A percentile compares a stretch with the other conserved stretches of the same genome.
phyloP scores from a whole-genome alignment of 2,797 vertebrate species.

The Graptemys geographica region DNA sequence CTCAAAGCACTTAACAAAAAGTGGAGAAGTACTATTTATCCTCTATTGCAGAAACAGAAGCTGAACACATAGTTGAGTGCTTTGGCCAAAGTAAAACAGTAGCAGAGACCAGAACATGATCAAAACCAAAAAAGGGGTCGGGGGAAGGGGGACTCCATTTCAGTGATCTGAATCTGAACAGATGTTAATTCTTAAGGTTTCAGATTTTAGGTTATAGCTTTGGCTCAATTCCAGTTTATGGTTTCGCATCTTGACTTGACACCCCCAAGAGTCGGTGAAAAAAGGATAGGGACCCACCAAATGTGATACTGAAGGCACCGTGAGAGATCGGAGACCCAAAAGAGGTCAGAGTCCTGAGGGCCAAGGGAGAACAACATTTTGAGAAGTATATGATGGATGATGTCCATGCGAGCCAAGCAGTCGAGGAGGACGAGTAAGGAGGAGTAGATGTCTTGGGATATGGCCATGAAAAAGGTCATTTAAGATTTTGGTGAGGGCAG shows the following conservation, averaged over 20 bases:
- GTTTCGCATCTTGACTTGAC: background rate
- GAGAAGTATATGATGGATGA: background rate
- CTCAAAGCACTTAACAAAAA: background rate
- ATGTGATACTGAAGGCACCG: background rate
- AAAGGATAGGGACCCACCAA: fast-evolving
- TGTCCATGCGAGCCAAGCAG: background rate
- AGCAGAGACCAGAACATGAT: background rate
- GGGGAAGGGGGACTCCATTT: background rate
- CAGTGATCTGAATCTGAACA: background rate
- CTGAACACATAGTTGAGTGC: background rate
- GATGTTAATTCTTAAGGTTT: background rate
- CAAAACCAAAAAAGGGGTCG: background rate
- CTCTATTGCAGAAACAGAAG: background rate
- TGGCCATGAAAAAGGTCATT: fast-evolving
- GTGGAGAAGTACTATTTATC: background rate
- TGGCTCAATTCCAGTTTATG: background rate
- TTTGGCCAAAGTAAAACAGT: background rate
- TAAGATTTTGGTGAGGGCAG: background rate
- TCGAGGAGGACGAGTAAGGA: background rate
- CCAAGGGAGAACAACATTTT: background rate
- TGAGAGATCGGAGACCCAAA: background rate
- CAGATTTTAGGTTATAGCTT: background rate
- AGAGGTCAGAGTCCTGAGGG: background rate
- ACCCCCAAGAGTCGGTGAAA: fast-evolving
- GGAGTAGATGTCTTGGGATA: background rate